Evolutionary conservation across 2,797 vertebrate species (phyloP), one percentile per base, ranked within the genome.

Genomic region (Naso thynnoides): DNA sequence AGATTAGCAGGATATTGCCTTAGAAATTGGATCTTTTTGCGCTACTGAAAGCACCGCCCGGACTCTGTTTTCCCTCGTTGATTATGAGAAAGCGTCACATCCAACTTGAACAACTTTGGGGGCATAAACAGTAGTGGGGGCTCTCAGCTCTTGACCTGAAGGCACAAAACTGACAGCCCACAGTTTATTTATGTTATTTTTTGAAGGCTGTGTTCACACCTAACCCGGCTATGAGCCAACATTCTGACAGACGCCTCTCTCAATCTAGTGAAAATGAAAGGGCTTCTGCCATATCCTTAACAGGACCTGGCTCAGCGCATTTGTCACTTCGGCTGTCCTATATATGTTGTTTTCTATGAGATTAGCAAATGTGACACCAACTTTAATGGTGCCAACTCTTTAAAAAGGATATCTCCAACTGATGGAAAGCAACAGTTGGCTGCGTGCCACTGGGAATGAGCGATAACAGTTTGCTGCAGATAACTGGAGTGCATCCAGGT

Each of bases 391-490:
- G 57, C 70, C 75, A 72, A 4, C 26, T 6, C 65, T 81, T 75
- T 52, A 81, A 76, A n/a, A 72, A 57, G 55, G 66, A 76, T 76
- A 52, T 50, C 23, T 49, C 41, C 39, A 36, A 62, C 52, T 71
- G 76, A 74, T 79, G 48, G 62, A 44, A 65, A 62, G 70, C 47
- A 60, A 62, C 9, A 49, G 53, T 73, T 83, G 77, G 81, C 78
- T 8, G 31, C 38, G 1, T 29, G 70, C 77, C 69, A 18, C 41
- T 60, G 72, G 70, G 64, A 84, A 76, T 65, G 67, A 70, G 33
- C 6, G 49, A 67, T 83, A 78, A 64, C 48, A 41, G 24, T 76
- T 63, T 61, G 56, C 49, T 57, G 59, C 59, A 66, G 73, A 79
- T 75, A 81, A 65, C 41, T 66, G 39, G 61, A 70, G 73, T 64